Base-by-base conservation (phyloP, 92 coral and sea anemone species). In the Epizoanthus illoricatus region DNA sequence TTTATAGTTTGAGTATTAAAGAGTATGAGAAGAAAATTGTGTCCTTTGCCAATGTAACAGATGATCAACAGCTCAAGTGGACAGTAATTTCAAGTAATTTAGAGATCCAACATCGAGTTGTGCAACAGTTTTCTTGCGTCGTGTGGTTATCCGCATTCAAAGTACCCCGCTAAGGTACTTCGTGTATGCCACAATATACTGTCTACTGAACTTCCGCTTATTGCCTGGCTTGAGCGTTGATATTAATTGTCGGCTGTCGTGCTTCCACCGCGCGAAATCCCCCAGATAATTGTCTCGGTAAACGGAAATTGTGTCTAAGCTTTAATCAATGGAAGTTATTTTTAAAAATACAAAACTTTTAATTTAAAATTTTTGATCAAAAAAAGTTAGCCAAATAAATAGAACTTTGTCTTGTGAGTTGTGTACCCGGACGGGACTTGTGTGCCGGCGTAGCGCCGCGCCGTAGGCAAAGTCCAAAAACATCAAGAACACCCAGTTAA, bases 241-340 rank as follows among this genome's bases (percentile, higher is more conserved):
- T 33, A 47, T 20, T 49, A 16, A 18, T 16, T n/a, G 39, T 60
- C 81, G 70, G 81, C 56, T 21, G 41, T 75, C 62, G 11, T 60
- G 16, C 68, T 39, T 1, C 13, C 64, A 18, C 60, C n/a, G 20
- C 12, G 49, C 11, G 43, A 68, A 68, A 68, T 12, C 56, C 59
- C 39, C 81, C 42, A 33, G 81, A 76, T 59, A 40, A 60, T 41
- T 59, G 69, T 76, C 69, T 76, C 69, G 39, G 18, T 19, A 60
- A 76, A 45, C 81, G 81, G 81, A 76, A 76, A 76, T 76, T 76
- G 81, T 61, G 69, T 76, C 56, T n/a, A 20, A 76, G 69, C 69
- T n/a, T 19, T 55, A 21, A 54, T 33, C 45, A 59, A n/a, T 43
- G 57, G 56, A 19, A 20, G 54, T 76, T 60, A 62, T 60, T 76